Base-by-base conservation (phyloP, 2,888 invertebrate genomes). In the Aphodius sticticus region DNA sequence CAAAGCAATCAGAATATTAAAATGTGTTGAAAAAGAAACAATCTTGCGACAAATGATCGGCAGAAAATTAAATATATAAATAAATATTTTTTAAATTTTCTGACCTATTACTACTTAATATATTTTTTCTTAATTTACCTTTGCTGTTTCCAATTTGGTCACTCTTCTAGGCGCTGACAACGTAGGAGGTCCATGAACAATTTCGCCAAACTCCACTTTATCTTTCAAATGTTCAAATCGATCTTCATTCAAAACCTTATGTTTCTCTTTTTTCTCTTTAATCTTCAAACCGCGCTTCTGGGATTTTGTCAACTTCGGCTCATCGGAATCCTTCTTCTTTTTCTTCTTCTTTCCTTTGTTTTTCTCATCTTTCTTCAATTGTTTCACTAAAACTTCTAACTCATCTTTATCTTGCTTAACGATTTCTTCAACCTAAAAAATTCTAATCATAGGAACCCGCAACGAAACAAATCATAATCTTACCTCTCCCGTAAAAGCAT, bases 141-240 rank as follows among this genome's bases (percentile, higher is more conserved):
- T 88, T 69, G 90, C 89, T 2, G 88, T 88, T 9, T 87, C 88
- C 76, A 84, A 85, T 77, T 88, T 89, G 75, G 86, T 84, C 70
- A 90, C 91, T 36, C 90, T 91, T 79, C 90, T 90, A 0, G 94
- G 93, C 76, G 89, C 86, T 3, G 89, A 86, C 69, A 96, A 89
- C 77, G 91, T 88, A 53, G 96, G 96, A 78, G 96, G 96, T 77
- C 92, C 94, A 88, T 94, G 93, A 2, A 91, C 93, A 76, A 93
- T 91, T 86, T 96, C 96, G 0, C 96, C 96, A 89, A 96, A 96
- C 85, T 91, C 87, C 26, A 96, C 90, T 75, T 91, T 89, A 88
- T 96, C 96, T 84, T 90, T 85, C 36, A 87, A 86, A 14, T 84
- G 90, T 81, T 89, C 89, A 85, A 92, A 92, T 77, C 92, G 92